These are phyloP conservation scores for Argyrosomus regius DNA, from an alignment of 2,797 vertebrate genomes.

Conservation along the genomic window DNA sequence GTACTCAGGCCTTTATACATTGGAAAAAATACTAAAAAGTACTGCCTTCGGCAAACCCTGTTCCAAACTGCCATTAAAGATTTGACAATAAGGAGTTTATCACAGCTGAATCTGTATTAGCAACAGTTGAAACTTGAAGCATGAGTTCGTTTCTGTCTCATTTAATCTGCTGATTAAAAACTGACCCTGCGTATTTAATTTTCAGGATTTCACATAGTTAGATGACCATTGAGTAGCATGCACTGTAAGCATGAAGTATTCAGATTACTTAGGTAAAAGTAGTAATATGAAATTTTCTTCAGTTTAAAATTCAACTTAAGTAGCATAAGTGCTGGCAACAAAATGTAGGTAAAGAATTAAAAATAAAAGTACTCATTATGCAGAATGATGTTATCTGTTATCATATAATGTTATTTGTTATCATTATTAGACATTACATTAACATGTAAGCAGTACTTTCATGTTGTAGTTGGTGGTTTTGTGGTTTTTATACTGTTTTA, in stretches of 20 bases:
- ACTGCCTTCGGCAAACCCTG: background rate
- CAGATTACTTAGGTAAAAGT: background rate
- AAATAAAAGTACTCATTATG: background rate
- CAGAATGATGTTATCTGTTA: background rate
- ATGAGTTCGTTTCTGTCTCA: background rate
- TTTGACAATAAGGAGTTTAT: background rate
- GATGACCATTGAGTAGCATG: background rate
- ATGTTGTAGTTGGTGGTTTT: background rate
- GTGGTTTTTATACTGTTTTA: background rate
- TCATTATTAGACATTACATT: background rate
- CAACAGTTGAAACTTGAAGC: background rate
- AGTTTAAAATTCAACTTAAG: background rate
- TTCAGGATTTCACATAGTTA: background rate
- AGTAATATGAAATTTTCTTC: background rate
- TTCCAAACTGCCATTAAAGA: conserved; percentile 17
- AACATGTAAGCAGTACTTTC: background rate
- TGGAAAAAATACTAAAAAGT: background rate
- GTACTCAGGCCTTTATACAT: conserved; percentile 12
- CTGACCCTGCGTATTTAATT: background rate
- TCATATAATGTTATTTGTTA: background rate
- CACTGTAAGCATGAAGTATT: conserved; percentile 2
- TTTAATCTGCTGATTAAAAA: background rate
- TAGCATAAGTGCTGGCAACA: background rate
- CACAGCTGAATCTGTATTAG: background rate
- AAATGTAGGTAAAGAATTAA: background rate